Percentiles rank a stretch among this genome's conserved stretches.
These are phyloP conservation scores for Hecatera dysodea DNA, from an alignment of 2,888 invertebrate genomes.

Conservation along the genomic window DNA sequence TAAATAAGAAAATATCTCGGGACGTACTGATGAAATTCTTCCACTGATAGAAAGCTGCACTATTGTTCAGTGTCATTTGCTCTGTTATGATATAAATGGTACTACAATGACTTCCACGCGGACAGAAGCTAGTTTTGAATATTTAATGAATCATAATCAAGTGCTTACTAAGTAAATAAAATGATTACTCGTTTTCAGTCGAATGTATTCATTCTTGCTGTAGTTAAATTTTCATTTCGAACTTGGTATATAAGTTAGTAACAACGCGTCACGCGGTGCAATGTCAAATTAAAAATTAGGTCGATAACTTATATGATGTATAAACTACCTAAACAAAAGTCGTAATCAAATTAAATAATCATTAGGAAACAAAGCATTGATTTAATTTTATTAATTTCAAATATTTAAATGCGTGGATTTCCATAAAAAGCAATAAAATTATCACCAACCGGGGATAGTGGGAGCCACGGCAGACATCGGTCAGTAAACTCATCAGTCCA, in stretches of 20 bases:
- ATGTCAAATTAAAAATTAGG: slow-evolving; percentile 88
- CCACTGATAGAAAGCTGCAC: not conserved
- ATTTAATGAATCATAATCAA: slow-evolving; percentile 23
- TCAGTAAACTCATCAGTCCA: slow-evolving; percentile 89
- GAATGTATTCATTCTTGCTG: not conserved
- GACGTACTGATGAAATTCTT: not conserved
- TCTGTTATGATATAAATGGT: not conserved
- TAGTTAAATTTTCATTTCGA: slow-evolving; percentile 47
- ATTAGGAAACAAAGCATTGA: not conserved
- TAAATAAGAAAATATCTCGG: not conserved
- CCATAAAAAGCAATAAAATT: slow-evolving; percentile 35
- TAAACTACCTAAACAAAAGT: slow-evolving; percentile 9
- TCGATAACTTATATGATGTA: slow-evolving; percentile 71
- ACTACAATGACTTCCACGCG: slow-evolving; percentile 8
- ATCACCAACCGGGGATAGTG: slow-evolving; percentile 89
- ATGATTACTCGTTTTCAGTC: not conserved
- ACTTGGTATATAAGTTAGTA: slow-evolving; percentile 70
- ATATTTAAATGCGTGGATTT: slow-evolving; percentile 24
- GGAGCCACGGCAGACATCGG: slow-evolving; percentile 91
- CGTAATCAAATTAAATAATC: not conserved
- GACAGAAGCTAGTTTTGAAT: not conserved
- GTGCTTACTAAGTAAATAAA: slow-evolving; percentile 24
- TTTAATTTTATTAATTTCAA: slow-evolving; percentile 20
- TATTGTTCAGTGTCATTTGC: not conserved
- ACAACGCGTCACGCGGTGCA: slow-evolving; percentile 87